phyloP scores from a whole-genome alignment of 2,888 invertebrate genomes.

The Chrysina gloriosa region DNA sequence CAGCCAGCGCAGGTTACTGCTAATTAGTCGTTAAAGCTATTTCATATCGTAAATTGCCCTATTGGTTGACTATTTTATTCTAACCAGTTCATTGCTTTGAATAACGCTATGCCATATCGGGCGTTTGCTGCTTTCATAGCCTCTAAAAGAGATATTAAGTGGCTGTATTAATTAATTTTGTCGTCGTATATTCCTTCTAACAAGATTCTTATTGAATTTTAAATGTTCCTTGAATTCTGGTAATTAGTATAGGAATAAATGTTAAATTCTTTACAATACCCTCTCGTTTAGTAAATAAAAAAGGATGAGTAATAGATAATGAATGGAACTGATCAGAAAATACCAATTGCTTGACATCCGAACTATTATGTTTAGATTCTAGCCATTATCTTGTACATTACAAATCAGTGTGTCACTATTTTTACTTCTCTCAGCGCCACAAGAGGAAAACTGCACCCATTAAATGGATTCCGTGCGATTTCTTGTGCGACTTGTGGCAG shows the following conservation, averaged over 20 bases:
- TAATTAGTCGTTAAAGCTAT: constrained; percentile 3
- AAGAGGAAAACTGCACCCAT: too few relatives aligned
- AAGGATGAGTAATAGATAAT: too few relatives aligned
- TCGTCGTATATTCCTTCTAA: not conserved
- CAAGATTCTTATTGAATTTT: not conserved
- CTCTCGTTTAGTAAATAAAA: not conserved
- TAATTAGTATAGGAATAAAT: not conserved
- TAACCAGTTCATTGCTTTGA: not conserved
- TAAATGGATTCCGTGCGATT: too few relatives aligned
- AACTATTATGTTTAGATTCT: too few relatives aligned
- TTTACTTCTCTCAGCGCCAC: too few relatives aligned
- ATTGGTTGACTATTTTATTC: constrained; percentile 2
- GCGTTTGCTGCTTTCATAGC: not conserved
- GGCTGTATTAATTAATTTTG: not conserved
- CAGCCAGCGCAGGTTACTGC: not conserved
- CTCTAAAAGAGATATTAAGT: not conserved
- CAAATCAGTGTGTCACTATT: too few relatives aligned
- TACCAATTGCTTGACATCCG: too few relatives aligned
- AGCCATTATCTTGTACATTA: too few relatives aligned
- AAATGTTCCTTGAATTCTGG: not conserved
- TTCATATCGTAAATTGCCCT: not conserved
- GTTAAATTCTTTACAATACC: not conserved
- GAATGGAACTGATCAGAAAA: too few relatives aligned
- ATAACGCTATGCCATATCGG: not conserved
- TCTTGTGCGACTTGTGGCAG: too few relatives aligned